Evolutionary conservation across 2,888 invertebrate genomes (phyloP).

Genomic region (Meandrusa payeni): DNA sequence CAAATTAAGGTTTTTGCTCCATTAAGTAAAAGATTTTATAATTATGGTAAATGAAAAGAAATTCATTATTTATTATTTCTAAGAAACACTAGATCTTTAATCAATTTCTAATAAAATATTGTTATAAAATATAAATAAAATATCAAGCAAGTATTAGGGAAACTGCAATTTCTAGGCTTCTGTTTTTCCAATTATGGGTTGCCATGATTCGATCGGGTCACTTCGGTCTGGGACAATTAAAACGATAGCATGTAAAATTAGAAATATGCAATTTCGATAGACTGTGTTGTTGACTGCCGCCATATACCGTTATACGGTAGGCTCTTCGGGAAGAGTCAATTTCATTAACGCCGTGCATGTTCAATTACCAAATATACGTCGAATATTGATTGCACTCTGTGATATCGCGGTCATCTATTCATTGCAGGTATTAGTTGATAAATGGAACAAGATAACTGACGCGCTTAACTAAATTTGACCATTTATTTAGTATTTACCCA

Average conservation of each 20-base stretch:
- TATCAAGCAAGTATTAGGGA: too few species aligned
- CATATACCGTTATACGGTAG: not conserved
- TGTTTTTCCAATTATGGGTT: too few species aligned
- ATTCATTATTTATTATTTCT: too few species aligned
- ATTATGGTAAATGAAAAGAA: not conserved
- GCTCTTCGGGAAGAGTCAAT: conserved; percentile 45
- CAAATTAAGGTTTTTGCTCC: conserved; percentile 44
- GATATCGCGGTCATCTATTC: conserved; percentile 39
- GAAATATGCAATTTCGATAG: not conserved
- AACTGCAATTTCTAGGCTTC: too few species aligned
- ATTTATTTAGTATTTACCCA: too few species aligned
- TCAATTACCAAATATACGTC: conserved; percentile 58
- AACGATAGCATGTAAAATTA: too few species aligned
- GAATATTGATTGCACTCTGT: conserved; percentile 40
- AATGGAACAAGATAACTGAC: conserved; percentile 36
- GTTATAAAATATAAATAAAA: too few species aligned
- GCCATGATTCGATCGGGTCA: too few species aligned
- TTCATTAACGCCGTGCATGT: conserved; percentile 67
- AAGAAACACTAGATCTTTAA: too few species aligned
- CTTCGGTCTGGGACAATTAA: too few species aligned
- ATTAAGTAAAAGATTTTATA: conserved; percentile 4
- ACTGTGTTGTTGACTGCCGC: not conserved
- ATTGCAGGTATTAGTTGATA: conserved; percentile 40
- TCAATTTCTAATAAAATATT: too few species aligned
- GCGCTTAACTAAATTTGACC: too few species aligned